phyloP scores from a whole-genome alignment of 2,113 vertebrate genomes.

The Festucalex cinctus region DNA sequence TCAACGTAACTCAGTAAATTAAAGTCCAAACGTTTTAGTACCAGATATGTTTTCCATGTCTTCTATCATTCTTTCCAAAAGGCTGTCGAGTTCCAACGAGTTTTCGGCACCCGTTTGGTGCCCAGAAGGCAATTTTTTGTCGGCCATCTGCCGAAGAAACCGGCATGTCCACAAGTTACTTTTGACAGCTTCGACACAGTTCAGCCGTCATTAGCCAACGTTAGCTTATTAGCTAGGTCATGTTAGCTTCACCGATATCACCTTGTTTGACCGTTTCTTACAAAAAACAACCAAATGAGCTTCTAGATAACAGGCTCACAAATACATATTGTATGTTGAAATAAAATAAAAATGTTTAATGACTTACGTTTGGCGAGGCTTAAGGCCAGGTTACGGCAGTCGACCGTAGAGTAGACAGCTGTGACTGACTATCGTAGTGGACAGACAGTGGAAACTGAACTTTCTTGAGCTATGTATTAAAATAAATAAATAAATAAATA shows the following conservation, averaged over 20 bases:
- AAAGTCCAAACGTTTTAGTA: neutral
- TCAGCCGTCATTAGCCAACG: neutral
- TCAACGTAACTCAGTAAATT: neutral
- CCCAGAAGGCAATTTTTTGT: conserved; percentile 1
- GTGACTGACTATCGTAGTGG: no score
- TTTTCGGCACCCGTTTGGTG: conserved; percentile 18
- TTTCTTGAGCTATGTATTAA: neutral
- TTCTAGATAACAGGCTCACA: neutral
- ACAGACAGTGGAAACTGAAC: neutral
- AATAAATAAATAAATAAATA: no score
- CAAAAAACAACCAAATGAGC: neutral
- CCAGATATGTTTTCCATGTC: conserved; percentile 63
- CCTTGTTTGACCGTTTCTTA: neutral
- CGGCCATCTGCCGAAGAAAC: conserved; percentile 56
- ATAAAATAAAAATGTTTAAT: neutral
- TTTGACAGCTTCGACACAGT: neutral
- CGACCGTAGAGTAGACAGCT: neutral
- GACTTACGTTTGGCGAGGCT: neutral
- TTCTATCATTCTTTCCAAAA: conserved; percentile 65
- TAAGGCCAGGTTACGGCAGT: neutral
- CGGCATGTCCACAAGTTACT: neutral
- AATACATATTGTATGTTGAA: neutral
- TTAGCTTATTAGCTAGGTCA: neutral
- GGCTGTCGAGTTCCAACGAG: conserved; percentile 40
- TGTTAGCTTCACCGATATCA: neutral